Conservation (phyloP, 1,140 invertebrate genomes). For the Eupristina koningsbergeri region DNA sequence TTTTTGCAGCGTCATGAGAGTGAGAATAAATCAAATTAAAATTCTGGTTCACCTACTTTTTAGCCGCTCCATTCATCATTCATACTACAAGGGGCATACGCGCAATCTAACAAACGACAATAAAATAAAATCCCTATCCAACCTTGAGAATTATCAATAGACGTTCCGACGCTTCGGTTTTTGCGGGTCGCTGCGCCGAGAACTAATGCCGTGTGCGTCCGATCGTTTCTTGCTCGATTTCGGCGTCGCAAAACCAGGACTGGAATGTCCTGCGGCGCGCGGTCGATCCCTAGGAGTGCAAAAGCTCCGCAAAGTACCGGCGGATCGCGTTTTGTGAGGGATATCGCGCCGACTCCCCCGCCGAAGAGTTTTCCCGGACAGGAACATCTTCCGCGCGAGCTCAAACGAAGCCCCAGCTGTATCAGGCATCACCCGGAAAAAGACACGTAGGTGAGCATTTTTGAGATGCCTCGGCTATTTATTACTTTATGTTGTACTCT, state of each 20-base stretch:
- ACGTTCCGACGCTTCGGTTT: not conserved
- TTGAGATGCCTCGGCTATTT: slow-evolving; percentile 20
- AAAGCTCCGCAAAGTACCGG: not conserved
- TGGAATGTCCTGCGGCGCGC: slow-evolving; percentile 29
- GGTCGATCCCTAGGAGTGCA: not conserved
- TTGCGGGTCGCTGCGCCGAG: not conserved
- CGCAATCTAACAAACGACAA: not conserved
- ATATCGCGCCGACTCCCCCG: not conserved
- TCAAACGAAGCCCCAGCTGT: not conserved
- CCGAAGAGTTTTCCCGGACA: not conserved
- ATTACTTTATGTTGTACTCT: slow-evolving; percentile 14
- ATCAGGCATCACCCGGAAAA: slow-evolving; percentile 10
- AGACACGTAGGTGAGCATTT: slow-evolving; percentile 38
- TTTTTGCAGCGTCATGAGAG: not conserved
- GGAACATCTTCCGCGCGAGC: not conserved
- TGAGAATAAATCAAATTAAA: slow-evolving; percentile 16
- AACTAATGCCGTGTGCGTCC: not conserved
- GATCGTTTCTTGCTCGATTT: slow-evolving; percentile 37
- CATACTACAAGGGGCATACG: not conserved
- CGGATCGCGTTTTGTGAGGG: not conserved
- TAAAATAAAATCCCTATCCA: not conserved
- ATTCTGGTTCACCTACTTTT: slow-evolving; percentile 15
- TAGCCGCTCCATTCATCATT: not conserved
- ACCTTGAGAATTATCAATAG: slow-evolving; percentile 42
- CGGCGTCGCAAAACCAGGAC: slow-evolving; percentile 39